Base-by-base conservation (phyloP, 2,888 invertebrate species). In the Eristalis intricaria region DNA sequence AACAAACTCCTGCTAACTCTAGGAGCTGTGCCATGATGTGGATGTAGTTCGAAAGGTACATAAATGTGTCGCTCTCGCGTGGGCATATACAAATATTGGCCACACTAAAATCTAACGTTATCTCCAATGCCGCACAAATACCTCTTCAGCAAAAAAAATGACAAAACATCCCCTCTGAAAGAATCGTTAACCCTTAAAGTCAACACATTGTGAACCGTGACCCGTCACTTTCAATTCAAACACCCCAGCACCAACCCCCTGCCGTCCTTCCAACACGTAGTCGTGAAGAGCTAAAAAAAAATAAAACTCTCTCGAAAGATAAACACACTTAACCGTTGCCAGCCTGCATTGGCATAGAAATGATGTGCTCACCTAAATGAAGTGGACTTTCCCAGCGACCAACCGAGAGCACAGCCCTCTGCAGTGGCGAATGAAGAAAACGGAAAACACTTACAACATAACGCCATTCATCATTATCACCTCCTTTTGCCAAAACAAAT, bases 401-500 rank as follows among this genome's bases (percentile, higher is more conserved):
- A 7, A 19, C 43, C 50, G 7, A 50, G 19, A 19, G 3, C n/a
- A n/a, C 50, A 43, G n/a, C 3, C 0, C 43, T 19, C 43, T 19
- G 50, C 50, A 50, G n/a, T 50, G 50, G 50, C 19, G 19, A 50
- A 19, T 19, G 50, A 26, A 60, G 35, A 64, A 77, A 70, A 35
- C 35, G 23, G 40, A 26, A 78, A 78, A 83, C 73, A 43, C 58
- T 81, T 76, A 50, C 35, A 69, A 70, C 65, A 75, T 69, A 79
- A 58, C 69, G 69, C 79, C 79, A 74, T 79, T 65, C 65, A 74
- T 79, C 76, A 82, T 65, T 66, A 76, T 76, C 79, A 79, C 74
- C 80, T 61, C 63, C 61, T 73, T 71, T 71, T 65, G 7, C 38
- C n/a, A 68, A 71, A 84, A 81, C 81, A 85, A 84, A 85, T 85